Percentiles rank a stretch among this genome's conserved stretches.
These are phyloP conservation scores for Laspeyria flexula DNA, from an alignment of 2,888 invertebrate genomes.

Conservation along the genomic window DNA sequence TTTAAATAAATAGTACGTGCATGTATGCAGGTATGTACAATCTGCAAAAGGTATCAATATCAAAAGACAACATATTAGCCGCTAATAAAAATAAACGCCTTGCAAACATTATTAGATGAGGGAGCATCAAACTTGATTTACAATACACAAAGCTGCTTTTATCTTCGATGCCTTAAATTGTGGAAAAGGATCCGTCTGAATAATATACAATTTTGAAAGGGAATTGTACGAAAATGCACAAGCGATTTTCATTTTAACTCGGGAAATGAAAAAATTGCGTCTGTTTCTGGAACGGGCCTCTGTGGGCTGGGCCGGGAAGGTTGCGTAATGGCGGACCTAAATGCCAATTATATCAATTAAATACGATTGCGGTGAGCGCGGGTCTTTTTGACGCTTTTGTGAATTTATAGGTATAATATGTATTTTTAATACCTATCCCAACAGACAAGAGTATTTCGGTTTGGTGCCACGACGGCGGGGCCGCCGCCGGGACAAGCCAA, in stretches of 20 bases:
- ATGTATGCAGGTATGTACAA: no score
- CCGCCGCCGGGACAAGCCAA: constrained; percentile 16
- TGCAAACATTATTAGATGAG: constrained; percentile 17
- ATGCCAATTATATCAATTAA: constrained; percentile 83
- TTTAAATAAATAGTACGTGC: no score
- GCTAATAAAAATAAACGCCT: constrained; percentile 22
- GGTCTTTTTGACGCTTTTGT: constrained; percentile 47
- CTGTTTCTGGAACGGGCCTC: constrained; percentile 64
- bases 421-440: constrained; percentile 33
- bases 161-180: constrained; percentile 58
- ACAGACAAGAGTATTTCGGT: constrained; percentile 29
- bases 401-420: no score
- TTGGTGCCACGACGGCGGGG: neutral
- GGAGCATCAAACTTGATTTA: constrained; percentile 24
- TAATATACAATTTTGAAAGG: constrained; percentile 76
- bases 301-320: constrained; percentile 53
- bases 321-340: constrained; percentile 75
- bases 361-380: constrained; percentile 62
- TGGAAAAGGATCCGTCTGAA: constrained; percentile 71
- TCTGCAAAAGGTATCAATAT: constrained; percentile 10
- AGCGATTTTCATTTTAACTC: constrained; percentile 63
- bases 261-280: constrained; percentile 65
- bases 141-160: constrained; percentile 46
- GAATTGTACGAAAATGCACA: constrained; percentile 67
- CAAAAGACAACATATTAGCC: constrained; percentile 25